Evolutionary conservation across 2,797 vertebrate species (phyloP).

Genomic region (Mormyrops attenuatus): DNA sequence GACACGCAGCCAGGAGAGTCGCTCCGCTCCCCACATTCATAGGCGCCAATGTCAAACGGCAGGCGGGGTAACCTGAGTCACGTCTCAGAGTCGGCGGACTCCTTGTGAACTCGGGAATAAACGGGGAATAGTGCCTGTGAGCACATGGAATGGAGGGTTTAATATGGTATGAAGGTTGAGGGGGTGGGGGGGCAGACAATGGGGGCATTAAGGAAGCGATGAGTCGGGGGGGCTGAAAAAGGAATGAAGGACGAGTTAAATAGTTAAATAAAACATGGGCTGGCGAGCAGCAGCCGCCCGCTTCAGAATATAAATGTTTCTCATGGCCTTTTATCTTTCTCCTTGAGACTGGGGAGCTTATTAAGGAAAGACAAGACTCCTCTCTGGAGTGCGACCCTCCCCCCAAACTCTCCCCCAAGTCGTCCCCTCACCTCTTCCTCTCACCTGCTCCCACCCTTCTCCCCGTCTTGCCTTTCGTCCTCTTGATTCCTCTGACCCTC

Average conservation of each 20-base stretch:
- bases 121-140: neutral
- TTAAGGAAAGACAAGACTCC: conserved; percentile 12
- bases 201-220: neutral
- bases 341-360: conserved; percentile 10
- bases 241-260: neutral
- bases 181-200: neutral
- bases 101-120: neutral
- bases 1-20: neutral
- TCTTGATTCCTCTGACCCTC: neutral
- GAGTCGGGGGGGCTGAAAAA: neutral
- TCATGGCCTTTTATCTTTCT: conserved; percentile 14
- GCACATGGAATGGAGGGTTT: neutral
- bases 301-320: conserved; percentile 13
- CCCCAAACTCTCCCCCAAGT: neutral
- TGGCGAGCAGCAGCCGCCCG: neutral
- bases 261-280: conserved; percentile 15
- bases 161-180: neutral
- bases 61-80: neutral
- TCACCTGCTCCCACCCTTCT: neutral
- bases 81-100: neutral
- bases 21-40: neutral
- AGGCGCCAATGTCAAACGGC: neutral
- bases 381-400: neutral
- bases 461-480: neutral
- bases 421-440: neutral